Conservation (phyloP, 2,888 invertebrate genomes). For the Lissocephala sabroskyi region DNA sequence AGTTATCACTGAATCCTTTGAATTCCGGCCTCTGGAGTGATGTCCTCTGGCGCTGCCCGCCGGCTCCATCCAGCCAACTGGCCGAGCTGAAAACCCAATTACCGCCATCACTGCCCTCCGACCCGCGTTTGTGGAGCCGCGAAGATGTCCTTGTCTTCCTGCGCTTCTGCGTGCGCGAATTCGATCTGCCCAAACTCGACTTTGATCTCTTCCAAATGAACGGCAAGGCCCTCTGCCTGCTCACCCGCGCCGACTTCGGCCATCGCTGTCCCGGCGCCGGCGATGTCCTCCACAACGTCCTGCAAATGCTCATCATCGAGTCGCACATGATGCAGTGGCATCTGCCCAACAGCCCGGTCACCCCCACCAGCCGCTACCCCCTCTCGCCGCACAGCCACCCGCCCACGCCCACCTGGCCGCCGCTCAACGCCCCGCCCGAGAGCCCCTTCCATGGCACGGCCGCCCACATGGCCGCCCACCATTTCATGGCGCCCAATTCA, state of each 20-base stretch:
- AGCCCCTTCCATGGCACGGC: slow-evolving; percentile 73
- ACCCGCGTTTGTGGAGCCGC: slow-evolving; percentile 91
- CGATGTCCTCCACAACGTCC: slow-evolving; percentile 93
- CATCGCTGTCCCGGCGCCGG: slow-evolving; percentile 95
- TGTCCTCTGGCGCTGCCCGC: slow-evolving; percentile 89
- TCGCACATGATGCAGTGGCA: slow-evolving; percentile 85
- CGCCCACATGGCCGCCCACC: slow-evolving; percentile 74
- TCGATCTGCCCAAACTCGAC: slow-evolving; percentile 91
- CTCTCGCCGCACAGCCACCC: slow-evolving; percentile 87
- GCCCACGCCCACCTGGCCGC: slow-evolving; percentile 84
- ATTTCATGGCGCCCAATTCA: slow-evolving; percentile 86
- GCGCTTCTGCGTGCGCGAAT: slow-evolving; percentile 93
- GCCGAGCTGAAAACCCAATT: slow-evolving; percentile 90
- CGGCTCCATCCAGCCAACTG: slow-evolving; percentile 83
- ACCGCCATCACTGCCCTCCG: slow-evolving; percentile 86
- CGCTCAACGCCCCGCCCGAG: slow-evolving; percentile 73
- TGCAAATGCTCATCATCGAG: slow-evolving; percentile 89
- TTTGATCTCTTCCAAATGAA: slow-evolving; percentile 97
- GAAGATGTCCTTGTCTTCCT: slow-evolving; percentile 91
- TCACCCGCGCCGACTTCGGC: slow-evolving; percentile 91
- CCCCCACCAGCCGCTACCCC: slow-evolving; percentile 87
- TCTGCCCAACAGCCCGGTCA: slow-evolving; percentile 86
- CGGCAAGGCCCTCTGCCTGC: slow-evolving; percentile 93
- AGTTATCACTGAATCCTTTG: slow-evolving; percentile 83
- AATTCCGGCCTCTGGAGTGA: slow-evolving; percentile 86